Percentiles rank a stretch among this genome's conserved stretches.
These are phyloP conservation scores for Crypturellus undulatus DNA, from an alignment of 2,113 vertebrate species.

Conservation along the genomic window DNA sequence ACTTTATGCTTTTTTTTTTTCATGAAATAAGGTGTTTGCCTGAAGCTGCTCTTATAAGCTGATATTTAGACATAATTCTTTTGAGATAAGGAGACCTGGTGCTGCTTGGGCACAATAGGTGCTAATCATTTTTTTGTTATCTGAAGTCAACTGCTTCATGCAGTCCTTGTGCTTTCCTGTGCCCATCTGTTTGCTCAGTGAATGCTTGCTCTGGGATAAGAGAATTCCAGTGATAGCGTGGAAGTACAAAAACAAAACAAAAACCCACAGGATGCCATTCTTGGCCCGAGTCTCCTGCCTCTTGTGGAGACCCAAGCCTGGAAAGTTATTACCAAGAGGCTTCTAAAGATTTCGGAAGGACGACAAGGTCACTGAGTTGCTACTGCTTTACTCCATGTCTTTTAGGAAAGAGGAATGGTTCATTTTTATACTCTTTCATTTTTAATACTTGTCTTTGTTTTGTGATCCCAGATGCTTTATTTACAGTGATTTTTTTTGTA, in stretches of 20 bases:
- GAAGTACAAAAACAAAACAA: not conserved
- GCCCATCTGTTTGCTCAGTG: not conserved
- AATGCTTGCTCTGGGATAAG: not conserved
- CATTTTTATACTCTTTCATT: not conserved
- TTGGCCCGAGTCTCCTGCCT: not conserved
- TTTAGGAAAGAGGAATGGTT: not conserved
- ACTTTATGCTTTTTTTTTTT: not conserved
- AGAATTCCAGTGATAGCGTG: not conserved
- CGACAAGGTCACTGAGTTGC: not conserved
- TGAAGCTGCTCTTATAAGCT: not conserved
- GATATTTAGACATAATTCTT: conserved; percentile 8
- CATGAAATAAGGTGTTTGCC: not conserved
- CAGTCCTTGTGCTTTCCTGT: not conserved
- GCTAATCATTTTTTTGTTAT: not conserved
- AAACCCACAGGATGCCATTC: not conserved
- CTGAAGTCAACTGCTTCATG: not conserved
- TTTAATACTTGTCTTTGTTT: not conserved
- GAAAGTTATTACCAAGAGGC: not conserved
- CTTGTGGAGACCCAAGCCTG: not conserved
- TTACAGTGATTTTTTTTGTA: not conserved
- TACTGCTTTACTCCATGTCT: not conserved
- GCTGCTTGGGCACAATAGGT: not conserved
- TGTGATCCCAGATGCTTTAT: conserved; percentile 2
- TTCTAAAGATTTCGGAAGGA: not conserved
- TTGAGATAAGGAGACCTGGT: not conserved